phyloP scores from a whole-genome alignment of 2,113 vertebrate genomes.

The Brachypodius melanocephalos region DNA sequence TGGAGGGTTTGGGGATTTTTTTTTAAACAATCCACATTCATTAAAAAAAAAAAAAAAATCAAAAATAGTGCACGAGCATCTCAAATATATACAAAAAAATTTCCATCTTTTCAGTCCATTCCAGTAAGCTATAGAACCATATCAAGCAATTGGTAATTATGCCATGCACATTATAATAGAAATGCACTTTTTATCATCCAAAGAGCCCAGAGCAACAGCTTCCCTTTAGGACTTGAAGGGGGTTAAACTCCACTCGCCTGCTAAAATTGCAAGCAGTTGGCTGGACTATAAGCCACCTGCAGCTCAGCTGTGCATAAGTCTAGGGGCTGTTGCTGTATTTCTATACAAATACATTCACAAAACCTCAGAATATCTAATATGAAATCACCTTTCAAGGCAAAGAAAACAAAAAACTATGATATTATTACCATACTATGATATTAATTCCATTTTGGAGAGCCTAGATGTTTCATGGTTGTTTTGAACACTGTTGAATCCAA shows the following conservation, averaged over 20 bases:
- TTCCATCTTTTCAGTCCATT: neutral
- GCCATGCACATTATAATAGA: neutral
- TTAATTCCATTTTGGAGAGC: neutral
- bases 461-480: neutral
- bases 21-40: neutral
- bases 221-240: neutral
- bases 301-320: constrained; percentile 1
- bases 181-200: neutral
- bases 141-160: neutral
- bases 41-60: neutral
- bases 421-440: neutral
- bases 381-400: constrained; percentile 14
- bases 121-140: neutral
- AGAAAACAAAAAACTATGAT: neutral
- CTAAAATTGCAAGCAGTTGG: neutral
- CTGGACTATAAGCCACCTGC: constrained; percentile 16
- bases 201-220: neutral
- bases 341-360: neutral
- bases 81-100: neutral
- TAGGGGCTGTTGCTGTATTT: neutral
- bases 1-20: rapidly evolving
- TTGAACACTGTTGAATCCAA: neutral
- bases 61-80: neutral
- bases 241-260: neutral
- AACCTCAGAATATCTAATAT: neutral